A percentile compares a stretch with the other conserved stretches of the same genome.
These are phyloP conservation scores for Lithosia quadra DNA, from an alignment of 2,888 invertebrate species.

Conservation along the genomic window DNA sequence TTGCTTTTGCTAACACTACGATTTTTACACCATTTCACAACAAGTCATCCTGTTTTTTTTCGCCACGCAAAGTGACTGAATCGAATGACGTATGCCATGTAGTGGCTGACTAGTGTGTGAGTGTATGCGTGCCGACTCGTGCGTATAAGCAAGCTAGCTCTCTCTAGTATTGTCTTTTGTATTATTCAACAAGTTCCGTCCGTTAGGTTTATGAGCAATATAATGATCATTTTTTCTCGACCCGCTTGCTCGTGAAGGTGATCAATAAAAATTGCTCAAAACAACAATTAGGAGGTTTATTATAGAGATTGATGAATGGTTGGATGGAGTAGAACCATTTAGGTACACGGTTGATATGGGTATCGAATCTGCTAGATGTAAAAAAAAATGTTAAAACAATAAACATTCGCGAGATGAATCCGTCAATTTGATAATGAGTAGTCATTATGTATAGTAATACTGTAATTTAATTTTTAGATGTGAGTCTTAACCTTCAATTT, in stretches of 20 bases:
- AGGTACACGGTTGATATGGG: not conserved
- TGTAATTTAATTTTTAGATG: not conserved
- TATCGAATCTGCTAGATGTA: not conserved
- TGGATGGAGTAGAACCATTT: not conserved
- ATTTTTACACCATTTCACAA: no score
- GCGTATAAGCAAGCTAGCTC: no score
- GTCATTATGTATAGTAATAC: not conserved
- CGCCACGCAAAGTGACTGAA: no score
- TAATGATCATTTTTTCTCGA: constrained; percentile 40
- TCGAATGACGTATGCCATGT: no score
- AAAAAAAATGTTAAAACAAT: not conserved
- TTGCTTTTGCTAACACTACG: no score
- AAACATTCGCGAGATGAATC: not conserved
- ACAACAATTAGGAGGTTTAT: constrained; percentile 18
- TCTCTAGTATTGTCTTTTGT: no score
- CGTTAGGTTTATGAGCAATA: constrained; percentile 34
- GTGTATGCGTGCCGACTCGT: no score
- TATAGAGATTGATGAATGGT: constrained; percentile 12
- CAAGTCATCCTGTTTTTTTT: no score
- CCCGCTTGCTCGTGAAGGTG: constrained; percentile 12
- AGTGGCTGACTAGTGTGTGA: no score
- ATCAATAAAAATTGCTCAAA: constrained; percentile 21
- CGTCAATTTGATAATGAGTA: not conserved
- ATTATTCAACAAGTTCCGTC: no score
- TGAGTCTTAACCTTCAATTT: not conserved